phyloP scores from a whole-genome alignment of 2,113 vertebrate genomes.

The Carettochelys insculpta region DNA sequence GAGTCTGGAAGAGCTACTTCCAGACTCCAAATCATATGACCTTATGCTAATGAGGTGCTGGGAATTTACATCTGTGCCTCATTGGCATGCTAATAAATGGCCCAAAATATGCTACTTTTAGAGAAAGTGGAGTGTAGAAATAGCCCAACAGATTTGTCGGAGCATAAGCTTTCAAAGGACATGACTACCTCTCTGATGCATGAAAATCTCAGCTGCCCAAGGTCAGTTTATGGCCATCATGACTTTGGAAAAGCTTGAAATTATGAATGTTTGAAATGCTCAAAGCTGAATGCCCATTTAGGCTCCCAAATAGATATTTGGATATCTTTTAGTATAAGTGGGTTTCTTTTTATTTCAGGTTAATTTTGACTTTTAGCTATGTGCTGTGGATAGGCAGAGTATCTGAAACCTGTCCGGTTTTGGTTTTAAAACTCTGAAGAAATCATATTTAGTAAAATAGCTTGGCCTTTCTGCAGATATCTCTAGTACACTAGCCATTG shows the following conservation, averaged over 20 bases:
- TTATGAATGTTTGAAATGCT: not conserved
- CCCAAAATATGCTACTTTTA: too few relatives aligned
- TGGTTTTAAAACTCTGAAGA: not conserved
- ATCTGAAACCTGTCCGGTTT: not conserved
- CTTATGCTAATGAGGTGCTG: too few relatives aligned
- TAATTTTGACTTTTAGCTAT: not conserved
- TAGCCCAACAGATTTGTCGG: too few relatives aligned
- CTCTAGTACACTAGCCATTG: not conserved
- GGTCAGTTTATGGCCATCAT: not conserved
- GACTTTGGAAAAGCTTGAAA: not conserved
- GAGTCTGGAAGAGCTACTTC: too few relatives aligned
- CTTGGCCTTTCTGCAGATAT: not conserved
- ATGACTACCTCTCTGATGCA: too few relatives aligned
- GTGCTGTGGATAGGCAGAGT: not conserved
- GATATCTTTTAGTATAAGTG: not conserved
- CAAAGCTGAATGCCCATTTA: not conserved
- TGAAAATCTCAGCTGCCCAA: not conserved
- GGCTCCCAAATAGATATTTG: not conserved
- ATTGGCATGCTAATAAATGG: too few relatives aligned
- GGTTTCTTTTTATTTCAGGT: not conserved
- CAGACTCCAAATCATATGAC: too few relatives aligned
- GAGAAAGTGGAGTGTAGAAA: too few relatives aligned
- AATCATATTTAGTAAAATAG: not conserved
- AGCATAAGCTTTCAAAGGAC: too few relatives aligned
- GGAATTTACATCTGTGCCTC: too few relatives aligned